A percentile compares a stretch with the other conserved stretches of the same genome.
Evolutionary conservation across 2,113 vertebrate genomes (phyloP).

Genomic region (Columba janthina): DNA sequence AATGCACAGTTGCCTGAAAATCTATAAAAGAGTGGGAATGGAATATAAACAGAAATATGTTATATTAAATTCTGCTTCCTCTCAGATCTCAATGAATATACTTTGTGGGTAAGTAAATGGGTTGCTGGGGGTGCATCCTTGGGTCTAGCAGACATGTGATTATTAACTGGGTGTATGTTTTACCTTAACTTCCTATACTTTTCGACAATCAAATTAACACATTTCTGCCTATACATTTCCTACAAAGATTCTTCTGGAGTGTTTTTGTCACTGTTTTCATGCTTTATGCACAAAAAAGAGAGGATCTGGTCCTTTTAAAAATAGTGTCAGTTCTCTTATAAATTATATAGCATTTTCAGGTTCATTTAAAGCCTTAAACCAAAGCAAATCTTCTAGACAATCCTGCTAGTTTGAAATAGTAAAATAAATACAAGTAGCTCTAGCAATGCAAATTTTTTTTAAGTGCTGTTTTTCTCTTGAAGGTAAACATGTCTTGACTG

Average conservation of each 20-base stretch:
- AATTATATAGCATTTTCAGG: constrained; percentile 21
- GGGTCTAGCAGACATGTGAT: neutral
- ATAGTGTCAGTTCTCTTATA: neutral
- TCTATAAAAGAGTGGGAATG: neutral
- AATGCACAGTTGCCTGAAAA: constrained; percentile 1
- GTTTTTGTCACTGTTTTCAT: neutral
- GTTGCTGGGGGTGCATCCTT: neutral
- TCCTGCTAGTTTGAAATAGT: neutral
- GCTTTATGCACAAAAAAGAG: neutral
- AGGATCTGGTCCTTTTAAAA: neutral
- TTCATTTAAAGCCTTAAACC: constrained; percentile 11
- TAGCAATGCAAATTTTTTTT: constrained; percentile 8
- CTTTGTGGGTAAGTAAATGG: neutral
- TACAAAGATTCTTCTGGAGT: neutral
- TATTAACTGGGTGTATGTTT: neutral
- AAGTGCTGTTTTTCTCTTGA: neutral
- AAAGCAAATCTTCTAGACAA: neutral
- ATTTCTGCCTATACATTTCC: neutral
- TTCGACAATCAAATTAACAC: neutral
- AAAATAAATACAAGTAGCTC: constrained; percentile 8
- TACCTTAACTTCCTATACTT: neutral
- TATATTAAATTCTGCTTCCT: neutral
- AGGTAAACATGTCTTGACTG: neutral
- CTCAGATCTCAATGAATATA: neutral
- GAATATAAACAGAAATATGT: neutral